Evolutionary conservation across 2,113 vertebrate genomes (phyloP).

Genomic region (Tamias sibiricus): DNA sequence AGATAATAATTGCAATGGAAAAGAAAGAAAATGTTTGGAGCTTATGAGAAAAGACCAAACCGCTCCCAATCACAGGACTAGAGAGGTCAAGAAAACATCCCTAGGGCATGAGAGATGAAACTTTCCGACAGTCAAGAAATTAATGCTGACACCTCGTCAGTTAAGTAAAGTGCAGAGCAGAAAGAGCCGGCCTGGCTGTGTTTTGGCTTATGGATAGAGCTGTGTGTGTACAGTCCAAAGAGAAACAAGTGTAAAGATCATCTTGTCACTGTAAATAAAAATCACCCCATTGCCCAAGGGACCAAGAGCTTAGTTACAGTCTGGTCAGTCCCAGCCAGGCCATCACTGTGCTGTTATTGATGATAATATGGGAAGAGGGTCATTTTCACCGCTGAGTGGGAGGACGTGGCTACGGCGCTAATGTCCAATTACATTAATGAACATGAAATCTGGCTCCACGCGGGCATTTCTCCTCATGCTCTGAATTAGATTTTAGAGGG

Average conservation of each 20-base stretch:
- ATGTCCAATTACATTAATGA: constrained; percentile 66
- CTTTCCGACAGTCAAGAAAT: constrained; percentile 79
- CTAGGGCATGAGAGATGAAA: constrained; percentile 76
- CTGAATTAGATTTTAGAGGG: constrained; percentile 64
- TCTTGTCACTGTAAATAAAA: constrained; percentile 86
- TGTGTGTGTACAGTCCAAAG: constrained; percentile 76
- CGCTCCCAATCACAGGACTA: neutral
- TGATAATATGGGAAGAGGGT: constrained; percentile 60
- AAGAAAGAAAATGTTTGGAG: constrained; percentile 69
- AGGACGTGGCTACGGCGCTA: neutral
- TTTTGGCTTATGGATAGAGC: constrained; percentile 82
- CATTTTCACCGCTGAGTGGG: neutral
- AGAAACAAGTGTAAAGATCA: constrained; percentile 83
- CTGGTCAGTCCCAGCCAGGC: constrained; percentile 63
- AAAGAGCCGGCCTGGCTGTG: constrained; percentile 63
- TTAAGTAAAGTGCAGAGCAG: constrained; percentile 81
- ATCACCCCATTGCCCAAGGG: constrained; percentile 79
- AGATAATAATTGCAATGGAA: constrained; percentile 70
- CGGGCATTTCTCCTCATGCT: constrained; percentile 24
- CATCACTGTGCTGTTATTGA: neutral
- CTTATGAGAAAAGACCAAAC: constrained; percentile 76
- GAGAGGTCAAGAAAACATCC: constrained; percentile 81
- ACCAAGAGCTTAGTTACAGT: constrained; percentile 66
- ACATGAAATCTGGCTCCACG: constrained; percentile 34
- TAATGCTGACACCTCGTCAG: constrained; percentile 85